phyloP scores from a whole-genome alignment of 1,140 invertebrate species.

The Cataglyphis hispanica region DNA sequence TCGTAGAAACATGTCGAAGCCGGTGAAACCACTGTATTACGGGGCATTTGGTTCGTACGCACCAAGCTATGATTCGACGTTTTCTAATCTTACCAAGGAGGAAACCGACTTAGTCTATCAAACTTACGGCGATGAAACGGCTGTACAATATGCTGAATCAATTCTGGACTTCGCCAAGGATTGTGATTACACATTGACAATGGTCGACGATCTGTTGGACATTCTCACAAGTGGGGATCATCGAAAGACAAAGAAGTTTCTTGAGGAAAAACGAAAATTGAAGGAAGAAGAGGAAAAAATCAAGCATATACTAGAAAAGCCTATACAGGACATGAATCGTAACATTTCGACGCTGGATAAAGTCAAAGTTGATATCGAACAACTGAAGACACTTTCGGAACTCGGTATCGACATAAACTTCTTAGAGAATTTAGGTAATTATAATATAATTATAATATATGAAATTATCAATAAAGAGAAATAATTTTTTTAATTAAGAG shows the following conservation, averaged over 20 bases:
- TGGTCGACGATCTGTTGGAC: constrained; percentile 95
- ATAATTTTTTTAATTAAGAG: no score
- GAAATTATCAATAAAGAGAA: constrained; percentile 58
- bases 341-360: constrained; percentile 86
- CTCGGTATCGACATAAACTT: constrained; percentile 95
- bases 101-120: constrained; percentile 96
- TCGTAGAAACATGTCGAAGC: constrained; percentile 94
- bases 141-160: constrained; percentile 95
- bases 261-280: constrained; percentile 89
- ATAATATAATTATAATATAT: no score
- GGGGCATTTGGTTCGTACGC: constrained; percentile 98
- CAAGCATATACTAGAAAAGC: constrained; percentile 86
- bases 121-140: constrained; percentile 96
- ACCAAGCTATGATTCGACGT: constrained; percentile 97
- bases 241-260: constrained; percentile 90
- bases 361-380: constrained; percentile 91
- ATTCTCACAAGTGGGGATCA: constrained; percentile 95
- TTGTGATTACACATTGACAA: constrained; percentile 92
- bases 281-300: constrained; percentile 89
- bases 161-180: constrained; percentile 94
- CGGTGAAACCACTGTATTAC: constrained; percentile 97
- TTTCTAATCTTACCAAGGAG: constrained; percentile 96
- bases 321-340: constrained; percentile 84
- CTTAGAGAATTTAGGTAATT: constrained; percentile 91
- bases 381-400: constrained; percentile 91